Evolutionary conservation across 2,888 invertebrate genomes (phyloP).

Genomic region (Entomobrya multifasciata): DNA sequence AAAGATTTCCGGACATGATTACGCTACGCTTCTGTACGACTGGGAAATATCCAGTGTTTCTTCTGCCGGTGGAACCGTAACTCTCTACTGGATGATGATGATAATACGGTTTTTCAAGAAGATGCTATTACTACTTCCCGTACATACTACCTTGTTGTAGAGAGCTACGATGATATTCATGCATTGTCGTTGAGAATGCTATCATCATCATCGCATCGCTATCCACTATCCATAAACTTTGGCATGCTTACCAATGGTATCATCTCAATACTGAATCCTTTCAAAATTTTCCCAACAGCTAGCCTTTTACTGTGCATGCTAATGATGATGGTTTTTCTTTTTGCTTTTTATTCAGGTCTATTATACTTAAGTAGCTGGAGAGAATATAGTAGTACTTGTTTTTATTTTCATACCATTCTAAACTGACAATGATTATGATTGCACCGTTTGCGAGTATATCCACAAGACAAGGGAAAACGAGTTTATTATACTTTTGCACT

Average conservation of each 20-base stretch:
- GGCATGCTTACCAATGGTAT: slow-evolving; percentile 1
- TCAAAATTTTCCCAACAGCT: not conserved
- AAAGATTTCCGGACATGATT: slow-evolving; percentile 79
- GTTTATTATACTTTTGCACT: slow-evolving; percentile 10
- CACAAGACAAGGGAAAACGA: slow-evolving; percentile 9
- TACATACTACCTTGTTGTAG: not conserved
- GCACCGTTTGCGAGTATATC: not conserved
- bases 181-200: not conserved
- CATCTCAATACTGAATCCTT: not conserved
- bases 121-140: slow-evolving; percentile 44
- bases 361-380: slow-evolving; percentile 20
- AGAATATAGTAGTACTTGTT: not conserved
- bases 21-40: slow-evolving; percentile 56
- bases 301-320: not conserved
- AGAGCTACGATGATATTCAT: not conserved
- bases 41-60: slow-evolving; percentile 48
- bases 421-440: slow-evolving; percentile 39
- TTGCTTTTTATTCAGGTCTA: not conserved
- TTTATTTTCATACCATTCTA: slow-evolving; percentile 44
- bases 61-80: slow-evolving; percentile 17
- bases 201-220: not conserved
- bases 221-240: slow-evolving; percentile 6
- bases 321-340: not conserved
- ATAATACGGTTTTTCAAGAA: not conserved
- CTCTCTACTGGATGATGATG: not conserved